Conservation (phyloP, 2,888 invertebrate genomes). For the Pachliopta kotzebuea region DNA sequence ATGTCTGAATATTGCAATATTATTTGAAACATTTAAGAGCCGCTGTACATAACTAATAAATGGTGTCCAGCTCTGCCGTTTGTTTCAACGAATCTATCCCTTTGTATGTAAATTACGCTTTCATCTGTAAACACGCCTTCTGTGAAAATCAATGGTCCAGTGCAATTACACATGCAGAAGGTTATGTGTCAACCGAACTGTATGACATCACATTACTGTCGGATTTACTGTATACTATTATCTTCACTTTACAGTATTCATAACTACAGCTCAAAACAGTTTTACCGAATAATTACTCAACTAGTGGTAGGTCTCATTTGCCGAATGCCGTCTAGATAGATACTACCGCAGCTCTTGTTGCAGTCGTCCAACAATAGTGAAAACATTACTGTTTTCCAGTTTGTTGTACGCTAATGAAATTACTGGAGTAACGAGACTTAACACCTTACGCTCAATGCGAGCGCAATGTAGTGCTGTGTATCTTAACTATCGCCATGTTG, state of each 20-base stretch:
- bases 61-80: slow-evolving; percentile 53
- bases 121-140: slow-evolving; percentile 25
- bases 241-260: background rate
- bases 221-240: background rate
- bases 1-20: slow-evolving; percentile 3
- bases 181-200: slow-evolving; percentile 19
- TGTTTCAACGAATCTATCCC: slow-evolving; percentile 42
- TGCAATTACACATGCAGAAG: slow-evolving; percentile 20
- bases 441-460: no score
- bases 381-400: no score
- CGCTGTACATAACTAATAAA: slow-evolving; percentile 39
- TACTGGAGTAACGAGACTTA: no score
- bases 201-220: background rate
- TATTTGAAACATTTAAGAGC: slow-evolving; percentile 38
- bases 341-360: no score
- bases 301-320: no score
- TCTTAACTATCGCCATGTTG: no score
- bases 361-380: no score
- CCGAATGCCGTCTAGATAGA: no score
- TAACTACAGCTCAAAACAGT: no score
- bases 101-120: slow-evolving; percentile 39
- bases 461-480: no score
- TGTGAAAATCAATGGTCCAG: slow-evolving; percentile 28
- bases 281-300: no score
- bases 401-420: no score